A percentile compares a stretch with the other conserved stretches of the same genome.
Conservation (phyloP, 2,797 vertebrate genomes). For the Pseudomugil tenellus region DNA sequence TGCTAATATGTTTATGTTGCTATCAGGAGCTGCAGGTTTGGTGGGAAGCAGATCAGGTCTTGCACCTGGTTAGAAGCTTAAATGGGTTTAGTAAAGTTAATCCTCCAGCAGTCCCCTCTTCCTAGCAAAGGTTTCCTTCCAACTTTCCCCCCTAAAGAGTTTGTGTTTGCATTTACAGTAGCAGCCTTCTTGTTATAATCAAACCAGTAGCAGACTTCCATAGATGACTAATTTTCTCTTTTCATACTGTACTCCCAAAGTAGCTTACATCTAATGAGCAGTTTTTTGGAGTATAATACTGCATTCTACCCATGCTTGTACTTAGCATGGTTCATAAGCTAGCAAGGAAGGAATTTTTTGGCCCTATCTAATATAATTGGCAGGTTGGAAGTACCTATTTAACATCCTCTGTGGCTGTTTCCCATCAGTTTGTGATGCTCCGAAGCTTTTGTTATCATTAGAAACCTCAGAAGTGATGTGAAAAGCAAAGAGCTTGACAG, state of each 20-base stretch:
- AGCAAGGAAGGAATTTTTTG: not conserved
- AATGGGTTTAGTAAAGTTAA: not conserved
- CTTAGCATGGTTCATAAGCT: not conserved
- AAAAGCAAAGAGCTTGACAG: not conserved
- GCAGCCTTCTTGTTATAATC: not conserved
- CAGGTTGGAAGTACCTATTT: not conserved
- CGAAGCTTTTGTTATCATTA: slow-evolving; percentile 5
- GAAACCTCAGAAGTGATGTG: not conserved
- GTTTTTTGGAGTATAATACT: not conserved
- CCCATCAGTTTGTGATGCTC: not conserved
- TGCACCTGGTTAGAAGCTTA: not conserved
- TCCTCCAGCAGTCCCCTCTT: not conserved
- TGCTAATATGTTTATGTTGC: slow-evolving; percentile 22
- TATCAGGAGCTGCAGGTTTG: not conserved
- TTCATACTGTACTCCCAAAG: not conserved
- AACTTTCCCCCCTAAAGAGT: not conserved
- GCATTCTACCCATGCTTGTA: not conserved
- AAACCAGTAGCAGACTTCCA: not conserved
- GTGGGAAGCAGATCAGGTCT: not conserved
- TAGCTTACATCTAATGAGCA: not conserved
- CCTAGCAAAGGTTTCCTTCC: not conserved
- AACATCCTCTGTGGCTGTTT: not conserved
- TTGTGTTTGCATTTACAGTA: not conserved
- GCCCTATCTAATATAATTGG: not conserved
- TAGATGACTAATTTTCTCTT: not conserved